Conservation (phyloP, 2,797 vertebrate genomes). For the Halcyon chelicuti region DNA sequence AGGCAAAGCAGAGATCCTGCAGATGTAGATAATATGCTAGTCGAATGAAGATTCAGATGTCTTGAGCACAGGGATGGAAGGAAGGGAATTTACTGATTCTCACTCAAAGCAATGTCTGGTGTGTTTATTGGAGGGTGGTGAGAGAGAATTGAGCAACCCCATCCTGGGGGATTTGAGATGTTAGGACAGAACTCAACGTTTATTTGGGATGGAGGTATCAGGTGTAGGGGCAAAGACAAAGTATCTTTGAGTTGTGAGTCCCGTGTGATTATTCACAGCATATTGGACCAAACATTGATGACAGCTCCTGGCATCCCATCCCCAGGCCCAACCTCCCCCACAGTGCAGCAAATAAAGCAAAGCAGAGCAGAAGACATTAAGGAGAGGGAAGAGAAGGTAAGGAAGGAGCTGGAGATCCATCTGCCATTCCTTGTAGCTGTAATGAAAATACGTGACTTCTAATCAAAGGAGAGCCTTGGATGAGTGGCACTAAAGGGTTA, state of each 20-base stretch:
- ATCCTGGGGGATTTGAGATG: neutral
- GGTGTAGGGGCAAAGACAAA: neutral
- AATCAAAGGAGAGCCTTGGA: accelerated
- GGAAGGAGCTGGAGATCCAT: neutral
- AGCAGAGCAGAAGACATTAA: neutral
- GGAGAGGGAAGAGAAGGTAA: neutral
- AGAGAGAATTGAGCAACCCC: too few relatives aligned
- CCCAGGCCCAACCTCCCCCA: neutral
- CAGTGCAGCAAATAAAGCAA: neutral
- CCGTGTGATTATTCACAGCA: accelerated
- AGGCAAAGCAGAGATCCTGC: neutral
- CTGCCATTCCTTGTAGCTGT: neutral
- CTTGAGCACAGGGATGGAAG: neutral
- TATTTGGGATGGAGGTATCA: neutral
- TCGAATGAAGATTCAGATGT: neutral
- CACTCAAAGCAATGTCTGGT: neutral
- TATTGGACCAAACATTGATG: neutral
- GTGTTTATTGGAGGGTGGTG: neutral
- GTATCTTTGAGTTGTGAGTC: neutral
- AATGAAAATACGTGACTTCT: neutral
- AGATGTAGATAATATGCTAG: neutral
- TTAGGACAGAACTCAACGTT: neutral
- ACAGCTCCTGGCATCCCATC: neutral
- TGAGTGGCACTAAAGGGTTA: neutral
- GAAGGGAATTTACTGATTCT: neutral